Base-by-base conservation (phyloP, 2,797 vertebrate genomes). In the Erithacus rubecula region DNA sequence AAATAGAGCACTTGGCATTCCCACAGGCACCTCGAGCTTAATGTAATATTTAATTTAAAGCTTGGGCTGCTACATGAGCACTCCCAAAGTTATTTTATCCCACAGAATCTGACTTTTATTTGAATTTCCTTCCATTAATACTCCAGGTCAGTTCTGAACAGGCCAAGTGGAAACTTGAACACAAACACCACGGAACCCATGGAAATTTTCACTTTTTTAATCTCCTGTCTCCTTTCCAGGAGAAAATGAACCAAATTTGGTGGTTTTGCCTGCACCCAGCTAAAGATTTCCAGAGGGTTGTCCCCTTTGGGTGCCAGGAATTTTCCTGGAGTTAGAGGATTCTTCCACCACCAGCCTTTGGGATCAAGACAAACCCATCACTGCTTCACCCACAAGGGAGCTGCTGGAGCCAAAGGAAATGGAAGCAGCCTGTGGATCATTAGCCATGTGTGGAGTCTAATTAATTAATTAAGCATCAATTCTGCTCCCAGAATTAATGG, bases 401-500 rank as follows among this genome's bases (percentile, higher is more conserved):
- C 81, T 71, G 53, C 41, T 68, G 90, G 95, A 93, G 91, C 65
- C 62, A 78, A 82, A 96, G 93, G 90, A 97, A 94, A 96, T 95
- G 53, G 92, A 95, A 83, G 89, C 53, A 56, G 29, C 22, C 46
- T 63, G 78, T 94, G 95, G 91, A 92, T 96, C 93, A 87, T 92
- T 72, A 95, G 81, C 92, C 96, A 97, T 89, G 95, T 90, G 94
- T 85, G 32, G 17, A 78, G 67, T 6, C n/a, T n/a, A n/a, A n/a
- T n/a, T n/a, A n/a, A n/a, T n/a, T n/a, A n/a, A n/a, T n/a, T n/a
- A n/a, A n/a, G n/a, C n/a, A n/a, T n/a, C n/a, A n/a, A n/a, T n/a
- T n/a, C n/a, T n/a, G n/a, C 78, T 94, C 68, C 87, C 78, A 60
- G 94, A 96, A 97, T 96, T 95, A 97, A 96, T 90, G 83, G 93